A percentile compares a stretch with the other conserved stretches of the same genome.
phyloP scores from a whole-genome alignment of 1,140 invertebrate genomes.

The Trichogramma pretiosum region DNA sequence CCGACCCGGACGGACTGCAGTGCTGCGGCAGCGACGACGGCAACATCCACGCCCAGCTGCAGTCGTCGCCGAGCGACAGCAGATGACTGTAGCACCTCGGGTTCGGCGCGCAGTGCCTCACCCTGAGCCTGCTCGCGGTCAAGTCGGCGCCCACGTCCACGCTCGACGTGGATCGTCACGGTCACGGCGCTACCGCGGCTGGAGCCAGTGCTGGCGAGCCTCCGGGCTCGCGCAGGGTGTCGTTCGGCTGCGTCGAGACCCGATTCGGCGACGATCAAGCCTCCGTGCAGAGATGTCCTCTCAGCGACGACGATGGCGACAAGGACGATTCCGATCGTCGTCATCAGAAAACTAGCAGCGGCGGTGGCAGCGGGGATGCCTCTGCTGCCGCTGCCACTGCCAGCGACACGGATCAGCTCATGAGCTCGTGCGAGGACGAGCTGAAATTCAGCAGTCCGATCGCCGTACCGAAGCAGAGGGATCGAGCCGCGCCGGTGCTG shows the following conservation, averaged over 20 bases:
- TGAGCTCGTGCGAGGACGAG: no score
- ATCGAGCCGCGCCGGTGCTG: no score
- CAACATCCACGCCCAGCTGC: constrained; percentile 31
- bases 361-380: no score
- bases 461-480: no score
- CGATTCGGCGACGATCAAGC: background rate
- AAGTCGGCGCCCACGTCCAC: background rate
- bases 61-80: constrained; percentile 38
- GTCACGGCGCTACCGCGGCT: background rate
- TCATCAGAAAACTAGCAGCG: no score
- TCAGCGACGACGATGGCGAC: background rate
- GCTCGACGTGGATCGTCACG: background rate
- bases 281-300: no score
- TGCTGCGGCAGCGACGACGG: constrained; percentile 27
- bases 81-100: constrained; percentile 38
- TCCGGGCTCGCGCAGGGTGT: background rate
- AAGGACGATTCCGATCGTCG: background rate
- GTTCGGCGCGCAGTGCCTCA: constrained; percentile 22
- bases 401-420: no score
- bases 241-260: constrained; percentile 6
- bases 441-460: no score
- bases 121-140: background rate
- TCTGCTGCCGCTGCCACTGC: no score
- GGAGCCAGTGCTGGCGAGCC: background rate
- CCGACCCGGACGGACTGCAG: constrained; percentile 28